phyloP scores from a whole-genome alignment of 2,888 invertebrate species.

The Criorhina ranunculi region DNA sequence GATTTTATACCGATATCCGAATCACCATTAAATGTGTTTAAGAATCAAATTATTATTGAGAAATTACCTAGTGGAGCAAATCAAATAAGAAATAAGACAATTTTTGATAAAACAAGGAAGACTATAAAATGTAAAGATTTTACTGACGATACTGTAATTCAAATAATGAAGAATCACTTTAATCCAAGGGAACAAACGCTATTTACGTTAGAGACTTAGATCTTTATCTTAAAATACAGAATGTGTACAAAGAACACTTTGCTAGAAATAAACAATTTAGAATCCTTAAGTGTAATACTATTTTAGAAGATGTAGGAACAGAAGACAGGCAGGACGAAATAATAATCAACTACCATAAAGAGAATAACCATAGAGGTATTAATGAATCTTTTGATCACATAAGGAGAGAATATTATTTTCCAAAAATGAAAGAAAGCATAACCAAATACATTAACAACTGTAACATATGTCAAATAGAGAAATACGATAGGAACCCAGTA shows the following conservation, averaged over 20 bases:
- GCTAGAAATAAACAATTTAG: slow-evolving; percentile 21
- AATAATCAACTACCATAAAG: slow-evolving; percentile 33
- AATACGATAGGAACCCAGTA: slow-evolving; percentile 46
- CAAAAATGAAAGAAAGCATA: slow-evolving; percentile 33
- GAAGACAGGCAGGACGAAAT: slow-evolving; percentile 6
- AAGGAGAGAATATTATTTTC: slow-evolving; percentile 28
- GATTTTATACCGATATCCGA: slow-evolving; percentile 31
- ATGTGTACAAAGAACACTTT: slow-evolving; percentile 27
- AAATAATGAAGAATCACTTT: neutral
- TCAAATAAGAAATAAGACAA: slow-evolving; percentile 1
- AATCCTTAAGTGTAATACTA: slow-evolving; percentile 11
- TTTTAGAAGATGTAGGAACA: slow-evolving; percentile 30
- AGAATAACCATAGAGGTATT: slow-evolving; percentile 51
- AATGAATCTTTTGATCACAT: slow-evolving; percentile 36
- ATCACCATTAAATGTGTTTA: slow-evolving; percentile 4
- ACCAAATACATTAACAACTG: slow-evolving; percentile 48
- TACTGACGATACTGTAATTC: neutral
- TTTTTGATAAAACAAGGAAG: neutral
- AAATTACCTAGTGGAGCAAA: neutral
- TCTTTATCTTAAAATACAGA: slow-evolving; percentile 37
- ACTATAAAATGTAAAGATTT: slow-evolving; percentile 7
- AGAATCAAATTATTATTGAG: neutral
- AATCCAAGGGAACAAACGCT: too few species aligned
- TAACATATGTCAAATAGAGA: slow-evolving; percentile 28
- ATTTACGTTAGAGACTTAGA: too few species aligned